A percentile compares a stretch with the other conserved stretches of the same genome.
Conservation (phyloP, 1,140 invertebrate species). For the Aphaenogaster rudis region DNA sequence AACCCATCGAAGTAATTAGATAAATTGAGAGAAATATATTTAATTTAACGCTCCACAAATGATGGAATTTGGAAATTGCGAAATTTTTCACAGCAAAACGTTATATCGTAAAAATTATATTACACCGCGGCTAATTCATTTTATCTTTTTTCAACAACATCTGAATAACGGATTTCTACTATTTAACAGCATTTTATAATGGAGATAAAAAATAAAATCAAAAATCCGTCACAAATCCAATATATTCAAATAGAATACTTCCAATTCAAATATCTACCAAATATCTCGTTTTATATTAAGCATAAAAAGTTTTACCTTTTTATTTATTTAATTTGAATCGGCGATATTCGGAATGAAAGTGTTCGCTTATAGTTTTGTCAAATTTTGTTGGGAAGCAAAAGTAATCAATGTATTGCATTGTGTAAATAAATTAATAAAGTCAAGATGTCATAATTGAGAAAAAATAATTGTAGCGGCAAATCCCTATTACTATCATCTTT, state of each 20-base stretch:
- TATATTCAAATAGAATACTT: not conserved
- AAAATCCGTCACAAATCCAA: not conserved
- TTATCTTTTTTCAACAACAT: slow-evolving; percentile 9
- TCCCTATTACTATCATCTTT: not conserved
- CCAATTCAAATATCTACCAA: not conserved
- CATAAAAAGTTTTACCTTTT: not conserved
- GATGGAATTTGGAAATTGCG: slow-evolving; percentile 8
- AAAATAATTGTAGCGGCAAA: not conserved
- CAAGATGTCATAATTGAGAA: not conserved
- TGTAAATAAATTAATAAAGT: slow-evolving; percentile 3
- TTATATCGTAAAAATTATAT: slow-evolving; percentile 32
- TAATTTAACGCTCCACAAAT: not conserved
- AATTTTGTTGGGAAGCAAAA: not conserved
- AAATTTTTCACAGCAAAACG: slow-evolving; percentile 16
- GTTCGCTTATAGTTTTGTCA: not conserved
- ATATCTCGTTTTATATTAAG: not conserved
- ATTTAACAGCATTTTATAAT: slow-evolving; percentile 28
- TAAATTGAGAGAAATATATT: slow-evolving; percentile 28
- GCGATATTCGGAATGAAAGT: not conserved
- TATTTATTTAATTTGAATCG: not conserved
- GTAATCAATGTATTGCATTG: not conserved
- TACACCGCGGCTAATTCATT: not conserved
- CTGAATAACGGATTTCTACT: slow-evolving; percentile 2
- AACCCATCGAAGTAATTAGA: slow-evolving; percentile 3
- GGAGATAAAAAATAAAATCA: slow-evolving; percentile 10